phyloP scores from a whole-genome alignment of 2,797 vertebrate genomes.

The Serranus cabrilla region DNA sequence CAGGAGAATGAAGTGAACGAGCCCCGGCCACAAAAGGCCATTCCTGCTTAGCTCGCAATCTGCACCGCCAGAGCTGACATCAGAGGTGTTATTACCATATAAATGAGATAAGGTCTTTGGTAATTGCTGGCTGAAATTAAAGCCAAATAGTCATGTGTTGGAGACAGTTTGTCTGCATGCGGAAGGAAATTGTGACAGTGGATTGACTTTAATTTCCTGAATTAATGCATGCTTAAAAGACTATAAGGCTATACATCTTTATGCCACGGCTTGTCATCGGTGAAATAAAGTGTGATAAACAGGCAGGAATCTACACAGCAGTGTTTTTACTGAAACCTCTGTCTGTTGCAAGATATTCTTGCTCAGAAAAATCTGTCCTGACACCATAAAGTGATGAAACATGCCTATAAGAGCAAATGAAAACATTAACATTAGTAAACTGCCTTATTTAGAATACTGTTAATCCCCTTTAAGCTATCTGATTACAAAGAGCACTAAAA shows the following conservation, averaged over 20 bases:
- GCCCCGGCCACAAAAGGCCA: conserved; percentile 67
- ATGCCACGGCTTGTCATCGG: neutral
- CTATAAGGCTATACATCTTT: neutral
- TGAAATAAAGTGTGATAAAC: neutral
- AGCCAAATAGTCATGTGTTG: conserved; percentile 64
- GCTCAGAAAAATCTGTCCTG: neutral
- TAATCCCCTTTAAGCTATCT: conserved; percentile 54
- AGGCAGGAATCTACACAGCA: neutral
- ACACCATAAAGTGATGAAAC: conserved; percentile 5
- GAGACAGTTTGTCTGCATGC: conserved; percentile 65
- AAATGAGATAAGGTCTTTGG: conserved; percentile 84
- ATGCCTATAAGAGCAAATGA: conserved; percentile 24
- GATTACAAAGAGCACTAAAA: conserved; percentile 61
- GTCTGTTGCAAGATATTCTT: conserved; percentile 17
- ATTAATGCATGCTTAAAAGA: conserved; percentile 18
- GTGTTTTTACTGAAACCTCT: conserved; percentile 12
- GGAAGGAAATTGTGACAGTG: conserved; percentile 56
- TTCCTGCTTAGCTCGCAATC: conserved; percentile 60
- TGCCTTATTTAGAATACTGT: conserved; percentile 32
- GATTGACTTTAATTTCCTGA: conserved; percentile 24
- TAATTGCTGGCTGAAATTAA: conserved; percentile 84
- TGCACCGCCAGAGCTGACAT: conserved; percentile 63
- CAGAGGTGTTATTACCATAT: conserved; percentile 86
- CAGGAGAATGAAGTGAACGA: conserved; percentile 66
- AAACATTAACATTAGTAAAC: conserved; percentile 32